phyloP scores from a whole-genome alignment of 2,888 invertebrate species.

The Adineta ricciae region DNA sequence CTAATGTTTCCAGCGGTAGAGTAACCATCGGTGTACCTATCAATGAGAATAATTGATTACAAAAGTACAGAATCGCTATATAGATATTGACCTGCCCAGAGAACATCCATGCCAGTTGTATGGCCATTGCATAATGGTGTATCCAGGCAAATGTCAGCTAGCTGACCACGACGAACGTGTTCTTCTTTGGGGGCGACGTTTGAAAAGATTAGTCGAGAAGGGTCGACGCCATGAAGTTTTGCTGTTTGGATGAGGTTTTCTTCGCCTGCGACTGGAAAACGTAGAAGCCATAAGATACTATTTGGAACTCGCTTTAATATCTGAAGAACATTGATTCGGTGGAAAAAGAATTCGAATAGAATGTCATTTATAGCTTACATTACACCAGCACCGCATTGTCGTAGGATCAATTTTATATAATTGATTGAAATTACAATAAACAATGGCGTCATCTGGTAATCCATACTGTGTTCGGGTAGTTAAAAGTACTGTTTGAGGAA shows the following conservation, averaged over 20 bases:
- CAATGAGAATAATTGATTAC: background rate
- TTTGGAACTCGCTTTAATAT: conserved; percentile 85
- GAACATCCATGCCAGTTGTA: conserved; percentile 96
- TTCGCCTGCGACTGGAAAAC: conserved; percentile 69
- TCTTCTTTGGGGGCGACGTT: conserved; percentile 96
- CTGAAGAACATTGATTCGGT: conserved; percentile 35
- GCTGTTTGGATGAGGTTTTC: conserved; percentile 51
- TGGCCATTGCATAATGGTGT: conserved; percentile 97
- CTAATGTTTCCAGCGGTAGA: conserved; percentile 57
- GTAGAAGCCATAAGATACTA: conserved; percentile 79
- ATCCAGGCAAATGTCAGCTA: conserved; percentile 92
- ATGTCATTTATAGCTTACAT: conserved; percentile 37
- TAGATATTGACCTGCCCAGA: conserved; percentile 69
- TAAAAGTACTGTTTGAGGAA: conserved; percentile 78
- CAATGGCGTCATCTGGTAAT: conserved; percentile 82
- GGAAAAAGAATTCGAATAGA: conserved; percentile 39
- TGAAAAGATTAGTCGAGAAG: conserved; percentile 77
- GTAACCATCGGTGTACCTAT: conserved; percentile 83
- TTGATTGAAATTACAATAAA: conserved; percentile 98
- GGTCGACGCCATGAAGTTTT: conserved; percentile 36
- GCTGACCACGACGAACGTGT: conserved; percentile 88
- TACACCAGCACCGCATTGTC: conserved; percentile 81
- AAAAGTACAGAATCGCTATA: background rate
- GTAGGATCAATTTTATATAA: conserved; percentile 92
- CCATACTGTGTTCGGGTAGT: conserved; percentile 91